Base-by-base conservation (phyloP, 2,113 vertebrate genomes). In the Semnornis frantzii region DNA sequence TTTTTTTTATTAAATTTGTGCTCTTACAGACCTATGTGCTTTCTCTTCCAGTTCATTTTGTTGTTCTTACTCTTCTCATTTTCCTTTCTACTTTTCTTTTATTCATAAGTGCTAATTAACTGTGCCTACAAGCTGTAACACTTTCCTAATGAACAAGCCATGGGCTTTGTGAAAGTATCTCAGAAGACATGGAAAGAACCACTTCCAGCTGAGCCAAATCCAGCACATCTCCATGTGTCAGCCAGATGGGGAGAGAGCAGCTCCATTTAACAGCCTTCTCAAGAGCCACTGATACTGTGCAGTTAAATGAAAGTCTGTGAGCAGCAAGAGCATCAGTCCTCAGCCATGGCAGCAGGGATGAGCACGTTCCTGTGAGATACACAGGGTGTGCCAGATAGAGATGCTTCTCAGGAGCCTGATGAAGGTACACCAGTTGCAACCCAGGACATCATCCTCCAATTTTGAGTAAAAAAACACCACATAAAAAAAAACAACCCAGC, bases 91-190 rank as follows among this genome's bases (percentile, higher is more conserved):
- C 37, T 87, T 90, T 92, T 82, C 74, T 86, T 92, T 80, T 95
- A 95, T 93, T 96, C 85, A 60, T 76, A 78, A 91, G 72, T 76
- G 59, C 86, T 92, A 92, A 90, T 96, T 94, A 96, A 90, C 89
- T 95, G 82, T 82, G 76, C 69, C 92, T 78, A 48, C 9, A 4
- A 95, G 69, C 85, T 1, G 4, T 85, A 90, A 89, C 8, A 2
- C 28, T 90, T 90, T 76, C 64, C 77, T 90, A 89, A 94, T 70
- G 87, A 95, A 87, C 57, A 42, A 90, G 55, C 62, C 46, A 44
- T 16, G 10, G 31, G 57, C 87, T 82, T 93, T 94, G 39, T 80
- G 44, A 68, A 85, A 88, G 33, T 68, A 46, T 37, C 50, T 82
- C 66, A 93, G 46, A 90, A 93, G 37, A 81, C 68, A 19, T 3